Evolutionary conservation across 1,140 invertebrate genomes (phyloP), one percentile per base, ranked within the genome.

Genomic region (Galendromus occidentalis): DNA sequence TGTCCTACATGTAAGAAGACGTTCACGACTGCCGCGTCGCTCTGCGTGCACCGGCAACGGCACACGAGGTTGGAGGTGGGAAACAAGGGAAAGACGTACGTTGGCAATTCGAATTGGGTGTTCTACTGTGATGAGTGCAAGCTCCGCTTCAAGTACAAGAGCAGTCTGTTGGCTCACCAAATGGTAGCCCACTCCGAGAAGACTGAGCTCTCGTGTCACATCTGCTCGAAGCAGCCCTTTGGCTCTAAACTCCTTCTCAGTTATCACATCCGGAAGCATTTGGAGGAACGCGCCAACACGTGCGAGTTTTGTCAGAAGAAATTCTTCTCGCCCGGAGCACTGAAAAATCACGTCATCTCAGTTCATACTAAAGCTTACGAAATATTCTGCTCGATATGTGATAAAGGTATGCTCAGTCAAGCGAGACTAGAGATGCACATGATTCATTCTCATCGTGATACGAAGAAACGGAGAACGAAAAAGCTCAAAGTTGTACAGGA

Each of bases 181-280:
- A 33, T 33, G 14, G 25, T 33, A 25, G 51, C 22, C 2, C 51
- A 59, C 22, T 59, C 51, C 14, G 14, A 25, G 22, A 33, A 25
- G 14, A 59, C 17, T 14, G 22, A 25, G 1, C 51, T 29, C 25
- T 25, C 51, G 14, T 59, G 51, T 59, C 25, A 25, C 14, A 29
- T 29, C 51, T 59, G 51, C 33, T 33, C 25, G 25, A 25, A 59
- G 20, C 14, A 25, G 22, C 14, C 51, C 5, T 59, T 59, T 22
- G 12, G 51, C 22, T 59, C 51, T 6, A 59, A 59, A 33, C 51
- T 59, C 9, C 51, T 59, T 5, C 51, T 59, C 33, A 59, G 51
- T 33, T 59, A 59, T 22, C 51, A 59, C 33, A 59, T 59, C 9
- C 51, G 51, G 22, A 59, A 59, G 22, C 51, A 59, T 59, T 22